These are phyloP conservation scores for Henicopernis longicauda DNA, from an alignment of 2,113 vertebrate species.

Conservation along the genomic window DNA sequence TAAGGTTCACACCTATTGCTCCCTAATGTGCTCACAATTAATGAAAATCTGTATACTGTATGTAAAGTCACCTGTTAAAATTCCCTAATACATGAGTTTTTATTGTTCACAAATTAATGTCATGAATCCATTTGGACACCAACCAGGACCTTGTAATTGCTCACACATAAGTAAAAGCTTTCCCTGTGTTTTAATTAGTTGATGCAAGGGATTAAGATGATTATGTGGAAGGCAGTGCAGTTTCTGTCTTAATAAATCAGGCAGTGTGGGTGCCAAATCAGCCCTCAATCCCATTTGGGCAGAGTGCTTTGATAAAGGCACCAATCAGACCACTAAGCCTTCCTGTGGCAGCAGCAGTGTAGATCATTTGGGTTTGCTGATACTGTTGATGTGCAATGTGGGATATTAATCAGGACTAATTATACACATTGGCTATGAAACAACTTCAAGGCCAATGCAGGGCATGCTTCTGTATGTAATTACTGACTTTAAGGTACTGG, in stretches of 20 bases:
- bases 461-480: conserved; percentile 71
- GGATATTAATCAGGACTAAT: conserved; percentile 92
- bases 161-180: conserved; percentile 73
- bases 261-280: conserved; percentile 74
- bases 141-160: conserved; percentile 74
- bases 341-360: conserved; percentile 64
- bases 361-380: conserved; percentile 75
- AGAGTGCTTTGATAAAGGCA: conserved; percentile 70
- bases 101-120: conserved; percentile 73
- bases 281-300: conserved; percentile 61
- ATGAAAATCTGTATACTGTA: background rate
- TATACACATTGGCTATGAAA: conserved; percentile 77
- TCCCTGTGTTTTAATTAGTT: conserved; percentile 78
- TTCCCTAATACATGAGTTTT: conserved; percentile 27
- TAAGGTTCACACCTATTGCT: background rate
- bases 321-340: conserved; percentile 57
- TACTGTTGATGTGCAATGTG: conserved; percentile 82
- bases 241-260: conserved; percentile 72
- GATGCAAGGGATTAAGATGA: conserved; percentile 77
- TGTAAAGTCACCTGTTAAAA: conserved; percentile 57
- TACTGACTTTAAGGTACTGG: conserved; percentile 71
- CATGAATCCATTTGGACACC: conserved; percentile 70
- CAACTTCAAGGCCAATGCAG: conserved; percentile 70
- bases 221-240: conserved; percentile 74
- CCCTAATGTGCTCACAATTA: background rate